Conservation (phyloP, 2,888 invertebrate species). For the Augochlorella aurata region DNA sequence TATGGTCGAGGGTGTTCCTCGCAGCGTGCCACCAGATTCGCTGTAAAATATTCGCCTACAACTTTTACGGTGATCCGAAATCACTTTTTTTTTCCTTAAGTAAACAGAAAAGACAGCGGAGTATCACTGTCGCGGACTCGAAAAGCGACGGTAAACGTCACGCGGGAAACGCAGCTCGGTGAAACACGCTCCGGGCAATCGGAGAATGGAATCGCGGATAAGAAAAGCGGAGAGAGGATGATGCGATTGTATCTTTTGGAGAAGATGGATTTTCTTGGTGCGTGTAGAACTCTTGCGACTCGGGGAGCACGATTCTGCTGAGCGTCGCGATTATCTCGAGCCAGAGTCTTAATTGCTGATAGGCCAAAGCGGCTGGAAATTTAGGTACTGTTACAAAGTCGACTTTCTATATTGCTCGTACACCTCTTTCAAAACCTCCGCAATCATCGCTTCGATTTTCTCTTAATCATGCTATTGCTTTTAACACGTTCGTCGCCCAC, state of each 20-base stretch:
- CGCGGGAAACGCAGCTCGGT: background rate
- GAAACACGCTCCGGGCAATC: background rate
- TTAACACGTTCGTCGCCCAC: too few relatives aligned
- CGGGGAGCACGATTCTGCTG: background rate
- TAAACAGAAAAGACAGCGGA: background rate
- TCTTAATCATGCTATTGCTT: too few relatives aligned
- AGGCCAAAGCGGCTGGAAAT: background rate
- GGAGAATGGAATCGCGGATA: constrained; percentile 14
- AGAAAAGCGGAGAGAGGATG: constrained; percentile 10
- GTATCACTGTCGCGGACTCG: background rate
- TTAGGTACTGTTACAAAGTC: background rate
- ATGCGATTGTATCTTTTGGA: background rate
- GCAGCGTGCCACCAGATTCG: background rate
- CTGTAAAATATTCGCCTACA: constrained; percentile 10
- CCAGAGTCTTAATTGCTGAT: constrained; percentile 1
- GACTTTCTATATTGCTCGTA: too few relatives aligned
- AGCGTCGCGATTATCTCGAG: background rate
- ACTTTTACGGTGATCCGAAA: constrained; percentile 7
- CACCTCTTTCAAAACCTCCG: too few relatives aligned
- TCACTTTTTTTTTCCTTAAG: background rate
- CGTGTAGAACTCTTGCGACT: background rate
- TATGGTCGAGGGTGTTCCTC: background rate
- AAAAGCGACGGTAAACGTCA: constrained; percentile 6
- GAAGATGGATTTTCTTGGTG: constrained; percentile 14
- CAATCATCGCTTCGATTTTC: too few relatives aligned